Base-by-base conservation (phyloP, 2,113 vertebrate species). In the Vireo altiloquus region DNA sequence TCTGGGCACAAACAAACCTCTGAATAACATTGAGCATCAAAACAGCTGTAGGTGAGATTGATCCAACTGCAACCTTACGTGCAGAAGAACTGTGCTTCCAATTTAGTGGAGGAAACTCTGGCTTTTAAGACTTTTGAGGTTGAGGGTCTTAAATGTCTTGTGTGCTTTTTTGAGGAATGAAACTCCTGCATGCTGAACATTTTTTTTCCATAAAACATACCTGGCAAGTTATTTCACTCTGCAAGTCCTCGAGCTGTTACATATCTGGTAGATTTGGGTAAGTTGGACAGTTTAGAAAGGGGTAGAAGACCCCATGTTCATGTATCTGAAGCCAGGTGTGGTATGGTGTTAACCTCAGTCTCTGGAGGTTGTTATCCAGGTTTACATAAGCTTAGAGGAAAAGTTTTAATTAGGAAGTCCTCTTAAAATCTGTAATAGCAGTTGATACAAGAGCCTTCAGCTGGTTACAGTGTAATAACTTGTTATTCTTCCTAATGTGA, bases 241-340 rank as follows among this genome's bases (percentile, higher is more conserved):
- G 27, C 19, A 44, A n/a, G 23, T 84, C 54, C 27, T 37, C 59
- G 50, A 66, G 17, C 13, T 77, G 16, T 44, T 82, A 33, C 1
- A 5, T 5, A 50, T 42, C 30, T 77, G 54, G n/a, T 60, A 49
- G 31, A 61, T 66, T 53, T 80, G 76, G 64, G 33, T 40, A 20
- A 80, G 20, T 20, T 81, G 52, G 39, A 53, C 8, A 30, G 28
- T 37, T 9, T 33, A 56, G 72, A 70, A 47, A 4, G 5, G 37
- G 35, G 20, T 8, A 20, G 46, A 60, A 88, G 49, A 63, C n/a
- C 24, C 44, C 10, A 0, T 0, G 0, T 30, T 33, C 4, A 4
- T 14, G 37, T 37, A 25, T 75, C 8, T 65, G 46, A 76, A 76
- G 52, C 15, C 35, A 50, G 7, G n/a, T 15, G 17, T 76, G 30